Evolutionary conservation across 2,113 vertebrate species (phyloP), one percentile per base, ranked within the genome.

Genomic region (Ammospiza nelsoni): DNA sequence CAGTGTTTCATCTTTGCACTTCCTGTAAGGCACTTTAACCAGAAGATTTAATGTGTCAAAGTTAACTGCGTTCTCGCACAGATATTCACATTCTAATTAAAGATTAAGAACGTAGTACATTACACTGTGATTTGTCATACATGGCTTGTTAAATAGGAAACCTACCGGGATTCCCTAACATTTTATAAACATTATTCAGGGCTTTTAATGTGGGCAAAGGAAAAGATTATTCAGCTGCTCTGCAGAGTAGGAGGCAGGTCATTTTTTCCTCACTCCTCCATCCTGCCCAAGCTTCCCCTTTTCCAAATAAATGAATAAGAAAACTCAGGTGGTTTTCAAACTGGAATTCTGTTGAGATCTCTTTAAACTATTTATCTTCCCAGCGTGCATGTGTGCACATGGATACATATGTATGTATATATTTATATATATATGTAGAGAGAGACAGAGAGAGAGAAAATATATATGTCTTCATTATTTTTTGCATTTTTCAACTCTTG

Each of bases 41-140:
- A 98, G 98, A 98, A 98, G 98, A 98, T 98, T 98, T 98, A 98
- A 98, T 97, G 98, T 98, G 98, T 98, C 98, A 98, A 98, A 98
- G 98, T 98, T 98, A 98, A 98, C 98, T 98, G 98, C 97, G 81
- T 98, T 98, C 98, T 98, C 96, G 92, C 97, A 97, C 98, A 98
- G 98, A 98, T 98, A 98, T 98, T 98, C 98, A 98, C 98, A 98
- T 98, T 98, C 98, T 98, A 98, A 98, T 98, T 98, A 98, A 98
- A 98, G 98, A 98, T 98, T 98, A 98, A 98, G 98, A 98, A 98
- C 98, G 98, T 98, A 98, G 98, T 98, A 98, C 98, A 98, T 98
- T 98, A 98, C 98, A 98, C 98, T 98, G 98, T 98, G 98, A 98
- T 98, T 98, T 98, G 98, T 98, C 98, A 98, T 98, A 98, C 98